These are phyloP conservation scores for Euschistus heros DNA, from an alignment of 1,140 invertebrate species.

Conservation along the genomic window DNA sequence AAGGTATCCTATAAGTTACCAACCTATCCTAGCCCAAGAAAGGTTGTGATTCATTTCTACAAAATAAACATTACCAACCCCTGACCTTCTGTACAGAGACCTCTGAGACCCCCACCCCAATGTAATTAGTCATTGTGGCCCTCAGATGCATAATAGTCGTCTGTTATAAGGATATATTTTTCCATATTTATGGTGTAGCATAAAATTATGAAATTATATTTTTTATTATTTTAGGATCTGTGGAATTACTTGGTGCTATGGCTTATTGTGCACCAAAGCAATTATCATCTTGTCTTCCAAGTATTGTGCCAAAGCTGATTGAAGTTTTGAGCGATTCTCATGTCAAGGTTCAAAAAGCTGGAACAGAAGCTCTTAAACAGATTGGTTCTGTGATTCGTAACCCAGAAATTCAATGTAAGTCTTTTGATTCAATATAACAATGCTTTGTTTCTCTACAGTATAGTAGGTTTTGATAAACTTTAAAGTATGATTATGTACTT, in stretches of 20 bases:
- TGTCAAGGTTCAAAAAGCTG: constrained; percentile 93
- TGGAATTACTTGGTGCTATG: constrained; percentile 93
- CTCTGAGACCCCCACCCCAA: no score
- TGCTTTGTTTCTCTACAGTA: background rate
- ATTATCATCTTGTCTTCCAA: constrained; percentile 91
- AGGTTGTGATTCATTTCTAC: no score
- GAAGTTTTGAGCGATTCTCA: constrained; percentile 97
- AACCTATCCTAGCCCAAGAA: no score
- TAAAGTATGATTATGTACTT: background rate
- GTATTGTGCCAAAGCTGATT: constrained; percentile 96
- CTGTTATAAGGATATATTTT: background rate
- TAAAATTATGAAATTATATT: no score
- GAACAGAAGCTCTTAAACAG: constrained; percentile 85
- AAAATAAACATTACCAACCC: no score
- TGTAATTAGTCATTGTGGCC: no score
- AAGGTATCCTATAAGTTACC: no score
- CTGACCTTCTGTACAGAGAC: no score
- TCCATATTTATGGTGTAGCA: background rate
- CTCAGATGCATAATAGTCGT: no score
- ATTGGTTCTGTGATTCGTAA: constrained; percentile 97
- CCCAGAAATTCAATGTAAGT: constrained; percentile 87
- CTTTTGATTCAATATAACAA: background rate
- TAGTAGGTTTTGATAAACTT: background rate
- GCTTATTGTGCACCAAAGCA: constrained; percentile 98
- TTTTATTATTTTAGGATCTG: constrained; percentile 53